Percentiles rank a stretch among this genome's conserved stretches.
phyloP scores from a whole-genome alignment of 2,888 invertebrate genomes.

The Drosophila algonquin region DNA sequence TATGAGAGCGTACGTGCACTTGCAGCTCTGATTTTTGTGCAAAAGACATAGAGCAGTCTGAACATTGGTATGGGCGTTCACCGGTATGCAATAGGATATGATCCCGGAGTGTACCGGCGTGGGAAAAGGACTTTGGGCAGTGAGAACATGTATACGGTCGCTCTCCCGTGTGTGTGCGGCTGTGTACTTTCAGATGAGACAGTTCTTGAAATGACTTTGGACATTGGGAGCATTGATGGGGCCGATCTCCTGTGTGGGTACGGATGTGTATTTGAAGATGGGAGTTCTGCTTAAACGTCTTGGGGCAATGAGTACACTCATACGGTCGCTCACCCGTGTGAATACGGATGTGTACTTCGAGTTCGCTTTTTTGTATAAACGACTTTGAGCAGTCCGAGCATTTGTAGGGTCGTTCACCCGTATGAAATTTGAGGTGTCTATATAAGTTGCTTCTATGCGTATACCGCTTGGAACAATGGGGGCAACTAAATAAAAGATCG shows the following conservation, averaged over 20 bases:
- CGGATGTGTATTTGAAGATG: conserved; percentile 7
- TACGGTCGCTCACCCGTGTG: not conserved
- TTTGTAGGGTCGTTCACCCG: not conserved
- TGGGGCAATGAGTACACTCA: not conserved
- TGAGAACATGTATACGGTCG: not conserved
- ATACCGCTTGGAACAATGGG: not conserved
- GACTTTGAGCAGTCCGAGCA: not conserved
- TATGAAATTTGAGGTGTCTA: not conserved
- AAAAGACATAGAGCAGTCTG: not conserved
- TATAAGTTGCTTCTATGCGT: conserved; percentile 1
- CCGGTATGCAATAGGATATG: conserved; percentile 1
- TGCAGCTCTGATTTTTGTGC: not conserved
- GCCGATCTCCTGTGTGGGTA: conserved; percentile 11
- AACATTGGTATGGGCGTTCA: conserved; percentile 5
- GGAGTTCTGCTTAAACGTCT: not conserved
- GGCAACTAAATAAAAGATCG: not conserved
- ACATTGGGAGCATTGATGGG: conserved; percentile 15
- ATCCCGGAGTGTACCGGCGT: not conserved
- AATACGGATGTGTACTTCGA: not conserved
- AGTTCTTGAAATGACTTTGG: not conserved
- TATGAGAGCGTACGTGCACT: not conserved
- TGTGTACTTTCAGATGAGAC: not conserved
- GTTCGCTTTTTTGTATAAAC: conserved; percentile 1
- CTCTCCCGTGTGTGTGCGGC: not conserved
- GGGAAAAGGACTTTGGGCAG: not conserved